Percentiles rank a stretch among this genome's conserved stretches.
phyloP scores from a whole-genome alignment of 2,888 invertebrate genomes.

The Pammene fasciana region DNA sequence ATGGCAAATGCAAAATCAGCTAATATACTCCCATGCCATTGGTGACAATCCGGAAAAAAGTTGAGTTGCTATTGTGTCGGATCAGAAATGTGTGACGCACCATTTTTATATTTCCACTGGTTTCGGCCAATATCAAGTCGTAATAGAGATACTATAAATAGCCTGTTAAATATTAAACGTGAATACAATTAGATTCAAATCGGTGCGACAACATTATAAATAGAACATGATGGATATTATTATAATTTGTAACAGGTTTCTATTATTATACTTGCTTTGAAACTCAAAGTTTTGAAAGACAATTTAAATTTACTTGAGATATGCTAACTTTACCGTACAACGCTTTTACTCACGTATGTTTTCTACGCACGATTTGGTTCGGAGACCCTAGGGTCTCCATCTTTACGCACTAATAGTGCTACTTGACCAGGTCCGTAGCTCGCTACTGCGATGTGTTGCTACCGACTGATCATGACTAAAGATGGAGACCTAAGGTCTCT shows the following conservation, averaged over 20 bases:
- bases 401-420: too few relatives aligned
- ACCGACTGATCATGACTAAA: too few relatives aligned
- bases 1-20: background rate
- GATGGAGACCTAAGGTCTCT: too few relatives aligned
- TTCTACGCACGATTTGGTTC: too few relatives aligned
- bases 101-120: background rate
- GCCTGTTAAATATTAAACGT: conserved; percentile 13
- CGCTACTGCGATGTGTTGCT: too few relatives aligned
- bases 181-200: background rate
- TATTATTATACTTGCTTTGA: background rate
- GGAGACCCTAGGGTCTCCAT: too few relatives aligned
- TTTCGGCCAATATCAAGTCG: background rate
- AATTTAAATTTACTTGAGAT: too few relatives aligned
- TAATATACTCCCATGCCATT: too few relatives aligned
- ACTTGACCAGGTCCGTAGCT: too few relatives aligned
- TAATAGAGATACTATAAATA: background rate
- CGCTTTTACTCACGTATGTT: too few relatives aligned
- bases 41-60: background rate
- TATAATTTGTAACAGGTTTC: background rate
- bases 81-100: background rate
- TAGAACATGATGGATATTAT: background rate
- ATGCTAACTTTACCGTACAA: too few relatives aligned
- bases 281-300: too few relatives aligned
- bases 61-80: background rate
- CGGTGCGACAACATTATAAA: background rate